Evolutionary conservation across 2,888 invertebrate species (phyloP).

Genomic region (Mayetiola destructor): DNA sequence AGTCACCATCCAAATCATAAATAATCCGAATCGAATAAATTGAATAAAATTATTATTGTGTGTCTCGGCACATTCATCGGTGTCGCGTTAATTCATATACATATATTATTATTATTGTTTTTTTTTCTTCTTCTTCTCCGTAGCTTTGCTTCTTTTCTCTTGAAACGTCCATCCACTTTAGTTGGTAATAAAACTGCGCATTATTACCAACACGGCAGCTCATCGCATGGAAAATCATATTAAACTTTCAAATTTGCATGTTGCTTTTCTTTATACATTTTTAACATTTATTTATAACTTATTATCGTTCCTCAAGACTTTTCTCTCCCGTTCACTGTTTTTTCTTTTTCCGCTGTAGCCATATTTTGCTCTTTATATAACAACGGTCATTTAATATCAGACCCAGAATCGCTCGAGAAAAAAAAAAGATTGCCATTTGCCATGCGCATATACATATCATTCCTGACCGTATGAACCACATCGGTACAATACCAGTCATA

Average conservation of each 20-base stretch:
- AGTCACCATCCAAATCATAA: background rate
- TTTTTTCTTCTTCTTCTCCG: background rate
- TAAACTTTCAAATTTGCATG: slow-evolving; percentile 7
- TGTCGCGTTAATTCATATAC: too few relatives aligned
- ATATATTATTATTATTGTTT: too few relatives aligned
- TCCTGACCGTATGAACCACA: too few relatives aligned
- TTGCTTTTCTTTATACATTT: background rate
- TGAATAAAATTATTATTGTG: slow-evolving; percentile 9
- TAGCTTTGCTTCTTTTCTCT: background rate
- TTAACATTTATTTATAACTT: background rate
- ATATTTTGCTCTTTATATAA: background rate
- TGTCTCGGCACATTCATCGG: too few relatives aligned
- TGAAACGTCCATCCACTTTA: background rate
- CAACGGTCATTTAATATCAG: too few relatives aligned
- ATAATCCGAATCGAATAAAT: background rate
- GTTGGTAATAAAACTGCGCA: background rate
- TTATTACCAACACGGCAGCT: slow-evolving; percentile 3
- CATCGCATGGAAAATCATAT: too few relatives aligned
- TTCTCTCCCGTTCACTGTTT: background rate
- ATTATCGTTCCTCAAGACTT: background rate
- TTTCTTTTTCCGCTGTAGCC: background rate
- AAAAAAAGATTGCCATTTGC: too few relatives aligned
- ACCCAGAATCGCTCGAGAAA: too few relatives aligned
- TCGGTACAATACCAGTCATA: too few relatives aligned
- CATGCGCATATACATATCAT: too few relatives aligned